Percentiles rank a stretch among this genome's conserved stretches.
Conservation (phyloP, 2,797 vertebrate genomes). For the Miichthys miiuy region DNA sequence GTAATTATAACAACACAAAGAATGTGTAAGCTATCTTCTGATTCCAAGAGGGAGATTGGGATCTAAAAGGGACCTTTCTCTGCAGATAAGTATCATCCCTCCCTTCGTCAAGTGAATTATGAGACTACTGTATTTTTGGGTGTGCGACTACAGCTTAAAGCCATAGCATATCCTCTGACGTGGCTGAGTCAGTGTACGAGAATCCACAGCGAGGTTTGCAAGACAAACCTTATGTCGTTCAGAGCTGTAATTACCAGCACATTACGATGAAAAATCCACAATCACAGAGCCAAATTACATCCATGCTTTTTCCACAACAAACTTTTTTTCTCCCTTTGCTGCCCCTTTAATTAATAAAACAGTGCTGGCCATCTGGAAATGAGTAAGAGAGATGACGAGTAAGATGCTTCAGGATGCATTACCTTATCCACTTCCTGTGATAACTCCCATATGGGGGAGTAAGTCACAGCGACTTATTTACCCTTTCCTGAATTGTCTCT, state of each 20-base stretch:
- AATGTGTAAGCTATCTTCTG: slow-evolving; percentile 84
- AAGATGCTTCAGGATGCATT: slow-evolving; percentile 77
- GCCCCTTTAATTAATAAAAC: slow-evolving; percentile 82
- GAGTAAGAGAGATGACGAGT: slow-evolving; percentile 69
- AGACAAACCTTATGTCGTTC: slow-evolving; percentile 66
- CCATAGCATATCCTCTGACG: slow-evolving; percentile 3
- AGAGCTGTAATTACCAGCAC: slow-evolving; percentile 74
- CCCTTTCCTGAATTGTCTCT: slow-evolving; percentile 50
- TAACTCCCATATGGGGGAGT: slow-evolving; percentile 75
- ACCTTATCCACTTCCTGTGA: slow-evolving; percentile 72
- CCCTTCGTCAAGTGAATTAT: slow-evolving; percentile 57
- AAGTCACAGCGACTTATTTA: slow-evolving; percentile 59
- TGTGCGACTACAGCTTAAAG: slow-evolving; percentile 22
- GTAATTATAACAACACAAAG: slow-evolving; percentile 85
- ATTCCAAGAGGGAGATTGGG: slow-evolving; percentile 65
- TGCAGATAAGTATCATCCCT: slow-evolving; percentile 47
- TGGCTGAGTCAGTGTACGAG: slow-evolving; percentile 41
- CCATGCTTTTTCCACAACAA: slow-evolving; percentile 77
- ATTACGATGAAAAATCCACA: slow-evolving; percentile 77
- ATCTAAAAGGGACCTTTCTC: slow-evolving; percentile 69
- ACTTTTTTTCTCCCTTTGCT: slow-evolving; percentile 35
- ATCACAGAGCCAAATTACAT: slow-evolving; percentile 78
- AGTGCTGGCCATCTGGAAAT: slow-evolving; percentile 82
- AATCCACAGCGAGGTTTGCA: slow-evolving; percentile 54
- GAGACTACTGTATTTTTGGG: slow-evolving; percentile 65